Conservation (phyloP, 2,113 vertebrate species). For the Scatophagus argus region DNA sequence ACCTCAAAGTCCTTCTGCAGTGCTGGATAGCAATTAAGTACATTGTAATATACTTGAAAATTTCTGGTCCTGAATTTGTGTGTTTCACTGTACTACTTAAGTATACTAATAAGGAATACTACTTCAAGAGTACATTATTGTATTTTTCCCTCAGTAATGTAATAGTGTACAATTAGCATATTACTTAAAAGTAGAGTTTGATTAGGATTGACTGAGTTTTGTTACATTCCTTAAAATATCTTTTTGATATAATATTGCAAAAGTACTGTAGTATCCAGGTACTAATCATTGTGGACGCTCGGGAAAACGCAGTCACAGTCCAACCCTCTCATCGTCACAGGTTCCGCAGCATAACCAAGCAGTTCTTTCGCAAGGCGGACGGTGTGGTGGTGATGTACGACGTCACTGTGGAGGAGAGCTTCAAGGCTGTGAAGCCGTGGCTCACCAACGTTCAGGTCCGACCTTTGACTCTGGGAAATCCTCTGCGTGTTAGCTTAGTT, state of each 20-base stretch:
- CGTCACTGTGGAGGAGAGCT: conserved; percentile 88
- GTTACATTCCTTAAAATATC: too few relatives aligned
- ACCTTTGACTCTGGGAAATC: conserved; percentile 6
- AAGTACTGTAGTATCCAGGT: neutral
- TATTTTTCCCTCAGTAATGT: too few relatives aligned
- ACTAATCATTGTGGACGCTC: neutral
- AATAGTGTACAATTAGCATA: neutral
- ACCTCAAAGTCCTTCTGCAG: neutral
- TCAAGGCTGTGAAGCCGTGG: conserved; percentile 89
- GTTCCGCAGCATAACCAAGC: conserved; percentile 93
- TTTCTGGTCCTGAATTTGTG: neutral
- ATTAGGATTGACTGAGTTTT: too few relatives aligned
- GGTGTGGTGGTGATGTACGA: conserved; percentile 94
- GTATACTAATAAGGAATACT: too few relatives aligned
- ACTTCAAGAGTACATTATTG: neutral
- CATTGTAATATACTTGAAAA: neutral
- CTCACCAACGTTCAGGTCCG: conserved; percentile 89
- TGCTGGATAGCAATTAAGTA: neutral
- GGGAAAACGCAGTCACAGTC: neutral
- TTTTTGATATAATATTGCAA: neutral
- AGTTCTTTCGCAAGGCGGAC: conserved; percentile 96
- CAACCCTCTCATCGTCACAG: conserved; percentile 67
- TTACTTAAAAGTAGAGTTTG: neutral
- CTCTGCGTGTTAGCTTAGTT: neutral
- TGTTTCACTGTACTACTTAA: neutral